These are phyloP conservation scores for Caenorhabditis wallacei DNA, from an alignment of 2,888 invertebrate genomes.

Conservation along the genomic window DNA sequence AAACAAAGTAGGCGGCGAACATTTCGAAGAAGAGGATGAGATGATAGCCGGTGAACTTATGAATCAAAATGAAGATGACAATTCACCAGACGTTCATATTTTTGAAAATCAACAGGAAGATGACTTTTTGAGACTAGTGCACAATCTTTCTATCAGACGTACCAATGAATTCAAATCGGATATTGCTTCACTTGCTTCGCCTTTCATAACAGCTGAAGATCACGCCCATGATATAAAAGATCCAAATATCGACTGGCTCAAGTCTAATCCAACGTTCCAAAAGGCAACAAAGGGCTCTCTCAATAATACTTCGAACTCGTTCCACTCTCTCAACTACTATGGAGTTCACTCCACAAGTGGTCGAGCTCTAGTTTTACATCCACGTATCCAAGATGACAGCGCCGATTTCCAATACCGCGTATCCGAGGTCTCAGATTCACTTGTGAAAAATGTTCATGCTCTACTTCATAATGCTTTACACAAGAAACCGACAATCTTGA, in stretches of 20 bases:
- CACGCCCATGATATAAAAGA: slow-evolving; percentile 40
- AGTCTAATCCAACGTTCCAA: slow-evolving; percentile 54
- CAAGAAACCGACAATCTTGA: slow-evolving; percentile 26
- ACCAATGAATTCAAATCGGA: neutral
- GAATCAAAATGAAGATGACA: slow-evolving; percentile 2
- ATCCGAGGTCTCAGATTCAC: slow-evolving; percentile 9
- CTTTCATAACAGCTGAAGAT: slow-evolving; percentile 9
- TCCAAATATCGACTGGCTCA: slow-evolving; percentile 51
- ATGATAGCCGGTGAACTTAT: neutral
- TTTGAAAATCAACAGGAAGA: neutral
- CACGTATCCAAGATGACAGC: slow-evolving; percentile 33
- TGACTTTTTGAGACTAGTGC: neutral
- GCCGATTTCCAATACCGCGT: slow-evolving; percentile 7
- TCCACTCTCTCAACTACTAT: slow-evolving; percentile 49
- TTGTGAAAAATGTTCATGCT: slow-evolving; percentile 36
- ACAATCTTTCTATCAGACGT: slow-evolving; percentile 1
- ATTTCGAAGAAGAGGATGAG: slow-evolving; percentile 1
- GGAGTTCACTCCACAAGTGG: slow-evolving; percentile 52
- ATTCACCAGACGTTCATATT: slow-evolving; percentile 41
- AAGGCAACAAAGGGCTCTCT: slow-evolving; percentile 50
- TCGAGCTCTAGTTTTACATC: slow-evolving; percentile 48
- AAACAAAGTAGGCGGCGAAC: neutral
- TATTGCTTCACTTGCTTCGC: neutral
- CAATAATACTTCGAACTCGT: slow-evolving; percentile 24
- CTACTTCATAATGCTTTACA: slow-evolving; percentile 36